Evolutionary conservation across 2,113 vertebrate genomes (phyloP), one percentile per base, ranked within the genome.

Genomic region (Thunnus maccoyii): DNA sequence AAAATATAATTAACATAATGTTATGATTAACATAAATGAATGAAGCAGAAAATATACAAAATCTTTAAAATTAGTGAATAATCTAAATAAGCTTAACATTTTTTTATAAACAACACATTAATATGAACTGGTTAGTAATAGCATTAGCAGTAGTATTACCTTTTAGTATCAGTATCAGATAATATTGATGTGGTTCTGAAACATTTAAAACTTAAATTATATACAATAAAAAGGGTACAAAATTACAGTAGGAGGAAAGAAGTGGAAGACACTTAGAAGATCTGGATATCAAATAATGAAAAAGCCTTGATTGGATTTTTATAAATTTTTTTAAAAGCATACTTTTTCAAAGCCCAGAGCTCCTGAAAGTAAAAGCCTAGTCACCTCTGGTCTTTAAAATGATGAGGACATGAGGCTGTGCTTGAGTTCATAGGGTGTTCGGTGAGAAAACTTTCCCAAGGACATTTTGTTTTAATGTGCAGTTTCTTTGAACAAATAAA

Each of bases 381-480:
- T 65, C 80, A 84, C 62, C 66, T 60, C 22, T 13, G 25, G 41
- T 79, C 70, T 72, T 83, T 70, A 81, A 78, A 72, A 70, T 70
- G 15, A 63, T 61, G 75, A 82, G 70, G 70, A 81, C 64, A 51
- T 46, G 64, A 18, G 3, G 18, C 66, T 55, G 1, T 9, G 54
- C 51, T 72, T 2, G 0, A 62, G 67, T 84, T 79, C 48, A 56
- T 55, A 2, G 25, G 12, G n/a, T 48, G 25, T 64, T 80, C 17
- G 4, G n/a, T 22, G 46, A 70, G 76, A 41, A 51, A 22, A 15
- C 36, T 79, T 67, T 78, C 58, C 10, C 51, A 54, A 81, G 73
- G 62, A 71, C 25, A 18, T 56, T 52, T 1, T 58, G 18, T 74
- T 69, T 72, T 73, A 74, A 64, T 65, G 25, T 62, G 27, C 50